Base-by-base conservation (phyloP, 2,888 invertebrate genomes). In the Netelia inedita region DNA sequence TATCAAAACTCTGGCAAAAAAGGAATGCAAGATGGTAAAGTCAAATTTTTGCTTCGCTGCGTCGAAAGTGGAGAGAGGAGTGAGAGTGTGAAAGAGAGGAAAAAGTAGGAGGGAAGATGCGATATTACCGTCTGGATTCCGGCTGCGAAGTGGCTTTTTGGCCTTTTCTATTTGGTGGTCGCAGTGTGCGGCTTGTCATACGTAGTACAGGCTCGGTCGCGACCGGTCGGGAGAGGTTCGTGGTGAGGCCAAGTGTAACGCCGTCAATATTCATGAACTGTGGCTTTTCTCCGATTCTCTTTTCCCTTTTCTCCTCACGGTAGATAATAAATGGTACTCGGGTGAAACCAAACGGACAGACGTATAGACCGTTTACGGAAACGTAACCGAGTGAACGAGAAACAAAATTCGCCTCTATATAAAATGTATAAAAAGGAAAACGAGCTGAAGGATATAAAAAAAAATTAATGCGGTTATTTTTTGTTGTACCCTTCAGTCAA, bases 251-350 rank as follows among this genome's bases (percentile, higher is more conserved):
- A 53, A 82, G 63, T 43, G 79, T 79, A 82, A 79, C 68, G 50
- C 71, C 74, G 83, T 85, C 83, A 83, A 85, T 85, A 85, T 85
- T 83, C 83, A 85, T 83, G 71, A 59, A 69, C 69, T 46, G 66
- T 57, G 35, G 61, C 55, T 79, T 41, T 10, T 35, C 65, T 68
- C 65, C 11, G 6, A 35, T 35, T 41, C 14, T 35, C 35, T 35
- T 35, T 35, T 35, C 35, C 6, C 35, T 35, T 35, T 35, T 35
- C 35, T 35, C 35, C 35, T 35, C 35, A 6, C 35, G 35, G 35
- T 35, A 35, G 35, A 35, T 35, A 35, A 35, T 35, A 35, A 35
- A 35, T 35, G 35, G 35, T 35, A 35, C 35, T 35, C 35, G 35
- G 35, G 35, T 35, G 35, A 35, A 35, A 35, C 35, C 35, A 35